Conservation (phyloP, 2,888 invertebrate species). For the Hermodice carunculata region DNA sequence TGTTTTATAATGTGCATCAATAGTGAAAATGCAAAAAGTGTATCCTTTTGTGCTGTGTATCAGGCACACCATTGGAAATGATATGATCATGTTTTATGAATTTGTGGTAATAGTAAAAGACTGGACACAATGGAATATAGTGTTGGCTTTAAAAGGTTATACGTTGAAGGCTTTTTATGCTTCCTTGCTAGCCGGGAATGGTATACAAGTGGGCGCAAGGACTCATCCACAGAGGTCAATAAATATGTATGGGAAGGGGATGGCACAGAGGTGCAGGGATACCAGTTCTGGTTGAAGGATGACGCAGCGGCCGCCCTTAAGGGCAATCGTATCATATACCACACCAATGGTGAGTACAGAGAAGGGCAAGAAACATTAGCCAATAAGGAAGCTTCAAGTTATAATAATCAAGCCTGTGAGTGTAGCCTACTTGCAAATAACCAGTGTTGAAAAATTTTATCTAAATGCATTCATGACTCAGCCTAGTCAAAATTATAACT, state of each 20-base stretch:
- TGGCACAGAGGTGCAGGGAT: conserved; percentile 72
- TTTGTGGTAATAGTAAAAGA: neutral
- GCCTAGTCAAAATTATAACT: too few relatives aligned
- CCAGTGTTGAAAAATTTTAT: too few relatives aligned
- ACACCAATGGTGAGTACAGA: conserved; percentile 34
- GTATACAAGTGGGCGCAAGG: conserved; percentile 81
- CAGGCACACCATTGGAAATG: too few relatives aligned
- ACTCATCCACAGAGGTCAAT: conserved; percentile 19
- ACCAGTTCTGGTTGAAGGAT: conserved; percentile 55
- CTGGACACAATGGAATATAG: neutral
- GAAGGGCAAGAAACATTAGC: too few relatives aligned
- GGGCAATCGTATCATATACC: conserved; percentile 70
- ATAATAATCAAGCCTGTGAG: too few relatives aligned
- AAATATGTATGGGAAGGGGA: conserved; percentile 76
- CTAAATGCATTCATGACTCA: too few relatives aligned
- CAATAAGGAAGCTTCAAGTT: too few relatives aligned
- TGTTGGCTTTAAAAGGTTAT: neutral
- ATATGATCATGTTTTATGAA: too few relatives aligned
- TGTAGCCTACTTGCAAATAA: too few relatives aligned
- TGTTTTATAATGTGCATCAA: too few relatives aligned
- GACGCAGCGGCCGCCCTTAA: conserved; percentile 40
- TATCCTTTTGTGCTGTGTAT: too few relatives aligned
- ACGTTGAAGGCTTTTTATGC: neutral
- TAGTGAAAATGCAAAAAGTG: too few relatives aligned
- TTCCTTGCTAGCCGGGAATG: conserved; percentile 77